Evolutionary conservation across 2,888 invertebrate genomes (phyloP), one percentile per base, ranked within the genome.

Genomic region (Candidula unifasciata): DNA sequence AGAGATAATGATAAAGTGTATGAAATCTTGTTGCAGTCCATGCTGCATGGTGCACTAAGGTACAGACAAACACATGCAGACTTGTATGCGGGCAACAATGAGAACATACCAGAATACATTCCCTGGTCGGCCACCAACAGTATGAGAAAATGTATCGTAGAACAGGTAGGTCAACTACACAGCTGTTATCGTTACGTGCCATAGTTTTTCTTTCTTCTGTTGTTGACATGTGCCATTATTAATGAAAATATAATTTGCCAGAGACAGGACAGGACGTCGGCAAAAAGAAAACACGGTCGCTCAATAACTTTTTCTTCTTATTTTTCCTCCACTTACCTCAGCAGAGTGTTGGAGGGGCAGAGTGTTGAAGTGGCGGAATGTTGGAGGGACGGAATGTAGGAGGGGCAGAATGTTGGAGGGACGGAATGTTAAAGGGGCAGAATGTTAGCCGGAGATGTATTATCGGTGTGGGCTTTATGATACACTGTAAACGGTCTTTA

Each of bases 121-220:
- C 96, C 97, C 0, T 97, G 97, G 97, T 96, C 96, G 21, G 96
- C 96, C 10, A 94, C 94, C 80, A 93, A 94, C 82, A 95, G 95
- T 33, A 84, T 93, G 52, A 89, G 94, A 60, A 90, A 91, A 80
- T 77, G 91, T 27, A 88, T 94, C 6, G 88, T 90, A 3, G 92
- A 92, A 87, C 94, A 94, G 91, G 93, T 93, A 82, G 37, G 57
- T 13, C 35, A 27, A 52, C 33, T 16, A 64, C 6, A 21, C 64
- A 21, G 21, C 13, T 68, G 68, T 5, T 8, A n/a, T n/a, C n/a
- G n/a, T n/a, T n/a, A n/a, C n/a, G n/a, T n/a, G 13, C 57, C 10
- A 18, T 54, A 16, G 10, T 18, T 54, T 54, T 18, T 10, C 57
- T 54, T 16, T 16, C 10, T 16, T 18, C 18, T 10, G 18, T 16